Evolutionary conservation across 2,113 vertebrate species (phyloP).

Genomic region (Brachypodius melanocephalos): DNA sequence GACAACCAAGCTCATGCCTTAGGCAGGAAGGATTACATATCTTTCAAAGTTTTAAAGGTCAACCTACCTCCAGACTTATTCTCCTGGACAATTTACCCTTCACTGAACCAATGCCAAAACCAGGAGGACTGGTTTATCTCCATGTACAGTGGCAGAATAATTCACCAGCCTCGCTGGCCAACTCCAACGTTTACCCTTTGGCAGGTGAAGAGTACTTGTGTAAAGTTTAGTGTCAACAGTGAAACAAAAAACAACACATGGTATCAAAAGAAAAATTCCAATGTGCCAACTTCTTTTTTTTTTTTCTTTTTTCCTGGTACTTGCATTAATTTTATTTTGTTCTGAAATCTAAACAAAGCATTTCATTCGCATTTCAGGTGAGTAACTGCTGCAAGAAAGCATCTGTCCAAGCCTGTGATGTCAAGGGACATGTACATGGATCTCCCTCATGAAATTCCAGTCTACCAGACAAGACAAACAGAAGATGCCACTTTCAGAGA

Average conservation of each 20-base stretch:
- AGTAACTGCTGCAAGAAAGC: background rate
- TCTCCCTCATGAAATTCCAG: background rate
- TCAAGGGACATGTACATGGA: background rate
- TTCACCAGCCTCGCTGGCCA: background rate
- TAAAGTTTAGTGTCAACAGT: background rate
- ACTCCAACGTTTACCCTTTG: background rate
- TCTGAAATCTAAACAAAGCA: background rate
- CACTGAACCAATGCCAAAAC: background rate
- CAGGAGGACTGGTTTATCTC: background rate
- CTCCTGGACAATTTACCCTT: background rate
- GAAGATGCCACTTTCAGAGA: background rate
- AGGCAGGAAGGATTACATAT: background rate
- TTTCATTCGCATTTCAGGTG: background rate
- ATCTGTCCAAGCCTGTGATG: background rate
- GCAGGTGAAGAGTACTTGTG: background rate
- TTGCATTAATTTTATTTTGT: background rate
- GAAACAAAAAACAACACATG: background rate
- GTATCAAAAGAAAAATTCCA: background rate
- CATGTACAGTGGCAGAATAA: background rate
- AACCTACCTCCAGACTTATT: background rate
- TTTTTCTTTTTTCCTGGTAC: background rate
- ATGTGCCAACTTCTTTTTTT: background rate
- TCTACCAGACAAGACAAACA: background rate
- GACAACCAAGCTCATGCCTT: background rate
- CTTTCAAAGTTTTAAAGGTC: slow-evolving; percentile 8